phyloP scores from a whole-genome alignment of 1,140 invertebrate genomes.

The Drosophila novamexicana region DNA sequence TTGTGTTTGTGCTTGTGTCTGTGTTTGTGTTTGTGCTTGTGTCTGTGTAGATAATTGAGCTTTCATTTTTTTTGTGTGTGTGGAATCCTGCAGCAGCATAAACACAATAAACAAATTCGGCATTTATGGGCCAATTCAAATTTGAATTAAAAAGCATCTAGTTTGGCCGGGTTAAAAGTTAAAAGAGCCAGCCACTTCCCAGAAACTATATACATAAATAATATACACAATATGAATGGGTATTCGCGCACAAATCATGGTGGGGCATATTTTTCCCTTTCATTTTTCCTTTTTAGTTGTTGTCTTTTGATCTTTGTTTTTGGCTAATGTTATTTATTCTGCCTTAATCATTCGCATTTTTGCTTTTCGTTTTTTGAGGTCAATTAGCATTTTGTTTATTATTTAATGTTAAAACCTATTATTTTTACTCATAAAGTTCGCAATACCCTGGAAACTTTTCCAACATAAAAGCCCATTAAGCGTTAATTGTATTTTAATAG shows the following conservation, averaged over 20 bases:
- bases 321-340: conserved; percentile 1
- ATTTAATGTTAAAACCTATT: conserved; percentile 13
- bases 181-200: conserved; percentile 42
- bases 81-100: conserved; percentile 23
- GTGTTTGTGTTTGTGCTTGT: too few relatives aligned
- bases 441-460: neutral
- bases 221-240: neutral
- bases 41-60: neutral
- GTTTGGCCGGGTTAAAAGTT: conserved; percentile 25
- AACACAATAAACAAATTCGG: conserved; percentile 45
- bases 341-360: conserved; percentile 29
- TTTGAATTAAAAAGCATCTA: conserved; percentile 46
- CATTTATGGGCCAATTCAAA: conserved; percentile 50
- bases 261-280: conserved; percentile 4
- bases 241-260: conserved; percentile 35
- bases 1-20: neutral
- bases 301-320: conserved; percentile 41
- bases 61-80: conserved; percentile 8
- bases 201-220: conserved; percentile 23
- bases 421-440: conserved; percentile 5
- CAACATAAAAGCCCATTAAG: neutral
- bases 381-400: conserved; percentile 29
- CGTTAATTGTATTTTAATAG: conserved; percentile 8
- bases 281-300: conserved; percentile 10
- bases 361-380: conserved; percentile 4